Conservation (phyloP, 2,888 invertebrate species). For the Vesta saturnalis region DNA sequence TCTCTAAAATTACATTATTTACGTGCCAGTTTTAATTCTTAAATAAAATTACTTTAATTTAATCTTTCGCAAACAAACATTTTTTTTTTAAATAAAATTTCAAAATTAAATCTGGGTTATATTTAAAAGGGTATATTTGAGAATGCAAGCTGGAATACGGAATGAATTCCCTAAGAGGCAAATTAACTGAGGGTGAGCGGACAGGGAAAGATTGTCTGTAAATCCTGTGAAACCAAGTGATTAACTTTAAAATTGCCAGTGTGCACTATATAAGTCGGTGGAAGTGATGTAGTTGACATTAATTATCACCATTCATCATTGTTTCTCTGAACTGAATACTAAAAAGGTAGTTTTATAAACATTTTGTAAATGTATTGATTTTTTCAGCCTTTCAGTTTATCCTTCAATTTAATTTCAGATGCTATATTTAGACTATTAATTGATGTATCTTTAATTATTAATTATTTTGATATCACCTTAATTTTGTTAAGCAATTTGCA, state of each 20-base stretch:
- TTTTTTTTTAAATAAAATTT: background rate
- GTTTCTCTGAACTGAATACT: slow-evolving; percentile 6
- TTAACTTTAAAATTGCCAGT: slow-evolving; percentile 17
- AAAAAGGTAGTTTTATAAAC: background rate
- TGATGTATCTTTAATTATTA: too few relatives aligned
- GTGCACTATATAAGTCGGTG: slow-evolving; percentile 1
- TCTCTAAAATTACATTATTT: background rate
- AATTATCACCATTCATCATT: slow-evolving; percentile 14
- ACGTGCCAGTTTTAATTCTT: too few relatives aligned
- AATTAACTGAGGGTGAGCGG: slow-evolving; percentile 18
- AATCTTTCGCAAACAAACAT: background rate
- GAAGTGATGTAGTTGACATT: slow-evolving; percentile 10
- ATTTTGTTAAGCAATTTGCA: too few relatives aligned
- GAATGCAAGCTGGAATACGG: slow-evolving; percentile 2
- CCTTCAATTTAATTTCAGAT: too few relatives aligned
- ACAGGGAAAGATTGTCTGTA: slow-evolving; percentile 19
- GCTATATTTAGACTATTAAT: background rate
- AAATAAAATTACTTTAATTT: background rate
- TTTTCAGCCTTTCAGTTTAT: too few relatives aligned
- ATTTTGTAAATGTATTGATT: background rate
- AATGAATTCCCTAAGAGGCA: slow-evolving; percentile 19
- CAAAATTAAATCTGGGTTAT: slow-evolving; percentile 9
- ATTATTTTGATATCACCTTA: too few relatives aligned
- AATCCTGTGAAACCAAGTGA: slow-evolving; percentile 19
- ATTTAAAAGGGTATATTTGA: slow-evolving; percentile 10